Percentiles rank a stretch among this genome's conserved stretches.
phyloP scores from a whole-genome alignment of 2,113 vertebrate species.

The Cryptoleucopteryx plumbea region DNA sequence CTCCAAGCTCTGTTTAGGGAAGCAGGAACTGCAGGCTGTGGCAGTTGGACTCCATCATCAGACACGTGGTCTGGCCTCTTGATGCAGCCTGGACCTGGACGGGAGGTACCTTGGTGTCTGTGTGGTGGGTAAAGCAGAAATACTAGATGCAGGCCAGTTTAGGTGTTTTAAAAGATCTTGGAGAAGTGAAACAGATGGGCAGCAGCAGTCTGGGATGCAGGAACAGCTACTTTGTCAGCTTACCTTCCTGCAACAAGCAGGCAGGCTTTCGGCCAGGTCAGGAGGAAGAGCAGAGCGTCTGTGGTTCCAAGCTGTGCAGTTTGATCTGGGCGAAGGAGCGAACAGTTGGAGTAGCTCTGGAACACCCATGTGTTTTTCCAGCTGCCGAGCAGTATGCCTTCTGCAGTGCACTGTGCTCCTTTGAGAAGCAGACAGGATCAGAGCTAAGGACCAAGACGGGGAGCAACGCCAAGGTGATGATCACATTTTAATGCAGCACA shows the following conservation, averaged over 20 bases:
- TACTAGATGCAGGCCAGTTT: too few species aligned
- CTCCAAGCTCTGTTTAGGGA: not conserved
- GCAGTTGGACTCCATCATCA: too few species aligned
- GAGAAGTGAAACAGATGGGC: not conserved
- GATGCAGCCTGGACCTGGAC: not conserved
- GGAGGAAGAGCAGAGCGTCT: not conserved
- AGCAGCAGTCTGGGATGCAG: not conserved
- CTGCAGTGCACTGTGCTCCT: too few species aligned
- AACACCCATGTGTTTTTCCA: not conserved
- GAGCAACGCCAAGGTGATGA: not conserved
- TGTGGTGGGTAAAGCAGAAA: not conserved
- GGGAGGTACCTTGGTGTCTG: not conserved
- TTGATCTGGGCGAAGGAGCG: not conserved
- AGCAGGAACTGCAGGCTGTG: not conserved
- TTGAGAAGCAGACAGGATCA: not conserved
- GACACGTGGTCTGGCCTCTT: not conserved
- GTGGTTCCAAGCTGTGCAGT: fast-evolving
- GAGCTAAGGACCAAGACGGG: not conserved
- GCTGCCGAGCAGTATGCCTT: not conserved
- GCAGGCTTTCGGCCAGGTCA: too few species aligned
- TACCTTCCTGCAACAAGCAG: too few species aligned
- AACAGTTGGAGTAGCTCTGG: not conserved
- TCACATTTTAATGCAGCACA: not conserved
- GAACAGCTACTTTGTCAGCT: not conserved
- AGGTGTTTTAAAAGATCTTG: not conserved